Conservation (phyloP, 2,113 vertebrate species). For the Silurus meridionalis region DNA sequence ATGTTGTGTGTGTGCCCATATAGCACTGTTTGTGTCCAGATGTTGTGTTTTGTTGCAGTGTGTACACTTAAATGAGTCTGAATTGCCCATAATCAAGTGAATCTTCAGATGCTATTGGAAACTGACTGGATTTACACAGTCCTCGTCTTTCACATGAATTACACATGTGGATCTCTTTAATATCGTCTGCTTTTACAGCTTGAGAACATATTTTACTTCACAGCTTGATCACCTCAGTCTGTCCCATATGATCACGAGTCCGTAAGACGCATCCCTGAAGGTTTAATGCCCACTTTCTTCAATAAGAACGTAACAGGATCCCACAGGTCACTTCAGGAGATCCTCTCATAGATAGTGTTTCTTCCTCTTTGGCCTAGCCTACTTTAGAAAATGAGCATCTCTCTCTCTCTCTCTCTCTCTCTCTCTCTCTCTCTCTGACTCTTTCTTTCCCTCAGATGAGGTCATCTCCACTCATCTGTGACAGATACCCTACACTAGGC, state of each 20-base stretch:
- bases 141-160: neutral
- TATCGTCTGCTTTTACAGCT: neutral
- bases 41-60: neutral
- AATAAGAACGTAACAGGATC: constrained; percentile 46
- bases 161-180: neutral
- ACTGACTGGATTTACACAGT: constrained; percentile 2
- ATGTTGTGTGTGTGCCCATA: neutral
- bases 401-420: constrained; percentile 29
- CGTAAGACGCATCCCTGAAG: neutral
- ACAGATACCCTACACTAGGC: constrained; percentile 71
- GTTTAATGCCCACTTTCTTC: constrained; percentile 24
- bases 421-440: constrained; percentile 22
- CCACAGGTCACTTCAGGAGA: constrained; percentile 40
- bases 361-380: constrained; percentile 48
- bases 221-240: neutral
- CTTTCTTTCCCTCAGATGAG: constrained; percentile 59
- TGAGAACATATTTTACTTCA: neutral
- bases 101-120: constrained; percentile 23
- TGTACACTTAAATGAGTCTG: neutral
- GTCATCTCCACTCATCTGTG: constrained; percentile 68
- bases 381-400: constrained; percentile 46
- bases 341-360: constrained; percentile 49
- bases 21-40: neutral
- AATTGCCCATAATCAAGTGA: constrained; percentile 3
- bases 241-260: neutral